Base-by-base conservation (phyloP, 1,140 invertebrate genomes). In the Leguminivora glycinivorella region DNA sequence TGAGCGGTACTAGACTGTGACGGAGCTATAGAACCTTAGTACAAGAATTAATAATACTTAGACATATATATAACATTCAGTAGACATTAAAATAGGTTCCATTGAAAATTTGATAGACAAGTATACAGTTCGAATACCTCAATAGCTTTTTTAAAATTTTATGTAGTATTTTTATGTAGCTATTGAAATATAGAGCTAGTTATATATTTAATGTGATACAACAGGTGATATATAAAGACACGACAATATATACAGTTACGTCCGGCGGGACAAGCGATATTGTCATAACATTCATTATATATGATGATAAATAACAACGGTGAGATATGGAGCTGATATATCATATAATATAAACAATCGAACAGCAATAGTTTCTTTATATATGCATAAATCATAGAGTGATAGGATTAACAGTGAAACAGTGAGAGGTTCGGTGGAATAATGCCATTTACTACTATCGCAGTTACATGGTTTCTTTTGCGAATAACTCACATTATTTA, bases 21-120 rank as follows among this genome's bases (percentile, higher is more conserved):
- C 73, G 75, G 80, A 75, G 70, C 75, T 82, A 80, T 75, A 78
- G 74, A 80, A 82, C 74, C 83, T 86, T 87, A 70, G 40, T 38
- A 70, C 31, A 70, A 56, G 31, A 70, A 56, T 69, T 69, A 85
- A 77, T 80, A 70, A 77, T 85, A 87, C 88, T 89, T 90, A 90
- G 84, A 86, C 86, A 89, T 87, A 89, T 87, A 87, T 63, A 43
- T 89, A 89, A 90, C 88, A 84, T 84, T 83, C 75, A 84, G 79
- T 82, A 82, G 81, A 84, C 81, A 83, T 82, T 80, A 80, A 83
- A 81, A 83, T 76, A 79, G 75, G 75, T 82, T 78, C 77, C 78
- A 83, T 81, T 77, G 74, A 86, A 81, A 84, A 77, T 71, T 75
- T 78, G 67, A 75, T 66, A 75, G 75, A 76, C 73, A 72, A 77